phyloP scores from a whole-genome alignment of 2,113 vertebrate genomes.

The Tragelaphus buxtoni region DNA sequence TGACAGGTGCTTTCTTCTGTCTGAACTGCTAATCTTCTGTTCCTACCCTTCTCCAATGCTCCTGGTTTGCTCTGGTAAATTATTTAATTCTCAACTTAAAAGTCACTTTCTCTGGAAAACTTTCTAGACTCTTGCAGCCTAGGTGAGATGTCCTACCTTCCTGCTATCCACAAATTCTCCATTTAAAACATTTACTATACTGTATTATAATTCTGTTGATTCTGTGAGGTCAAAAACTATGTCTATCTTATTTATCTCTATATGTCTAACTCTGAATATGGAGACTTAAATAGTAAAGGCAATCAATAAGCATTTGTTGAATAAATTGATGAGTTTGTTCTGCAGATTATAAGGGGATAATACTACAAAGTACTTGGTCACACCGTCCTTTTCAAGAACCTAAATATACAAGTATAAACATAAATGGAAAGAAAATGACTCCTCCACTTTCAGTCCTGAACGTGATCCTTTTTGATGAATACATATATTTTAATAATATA shows the following conservation, averaged over 20 bases:
- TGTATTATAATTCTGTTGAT: background rate
- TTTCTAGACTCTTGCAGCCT: background rate
- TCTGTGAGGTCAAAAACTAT: background rate
- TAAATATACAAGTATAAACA: background rate
- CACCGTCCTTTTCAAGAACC: background rate
- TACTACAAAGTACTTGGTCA: background rate
- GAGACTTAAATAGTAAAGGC: background rate
- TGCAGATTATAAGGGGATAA: background rate
- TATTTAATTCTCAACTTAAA: background rate
- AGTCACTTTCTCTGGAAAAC: background rate
- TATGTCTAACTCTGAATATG: background rate
- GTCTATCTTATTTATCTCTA: background rate
- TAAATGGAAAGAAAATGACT: background rate
- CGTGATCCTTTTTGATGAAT: background rate
- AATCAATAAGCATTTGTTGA: slow-evolving; percentile 11
- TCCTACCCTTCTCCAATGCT: background rate
- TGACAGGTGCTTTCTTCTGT: background rate
- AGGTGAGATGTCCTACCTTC: background rate
- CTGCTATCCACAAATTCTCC: background rate
- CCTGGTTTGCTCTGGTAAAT: background rate
- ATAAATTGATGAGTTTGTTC: slow-evolving; percentile 1
- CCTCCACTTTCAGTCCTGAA: background rate
- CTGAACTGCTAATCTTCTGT: background rate
- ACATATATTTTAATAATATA: background rate
- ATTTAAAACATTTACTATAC: background rate